A percentile compares a stretch with the other conserved stretches of the same genome.
phyloP scores from a whole-genome alignment of 2,797 vertebrate genomes.

The Nyctalus aviator region DNA sequence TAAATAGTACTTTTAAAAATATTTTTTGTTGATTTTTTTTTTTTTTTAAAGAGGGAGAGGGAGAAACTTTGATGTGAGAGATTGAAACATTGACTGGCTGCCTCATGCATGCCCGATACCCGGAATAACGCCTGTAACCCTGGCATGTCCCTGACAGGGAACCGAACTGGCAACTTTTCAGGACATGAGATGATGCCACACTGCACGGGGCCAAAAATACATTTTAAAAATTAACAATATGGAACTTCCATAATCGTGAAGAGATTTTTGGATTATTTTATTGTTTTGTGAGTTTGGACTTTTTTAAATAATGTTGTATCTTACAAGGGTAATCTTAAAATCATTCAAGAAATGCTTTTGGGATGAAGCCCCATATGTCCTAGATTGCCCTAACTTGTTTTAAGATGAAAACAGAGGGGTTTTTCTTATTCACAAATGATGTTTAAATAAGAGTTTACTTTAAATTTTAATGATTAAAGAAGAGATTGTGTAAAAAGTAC shows the following conservation, averaged over 20 bases:
- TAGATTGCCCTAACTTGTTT: conserved; percentile 34
- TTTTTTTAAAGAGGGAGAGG: not conserved
- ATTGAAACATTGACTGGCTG: not conserved
- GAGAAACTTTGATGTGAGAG: not conserved
- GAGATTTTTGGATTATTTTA: not conserved
- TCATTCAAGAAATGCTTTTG: conserved; percentile 57
- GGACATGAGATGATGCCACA: not conserved
- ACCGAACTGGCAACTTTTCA: not conserved
- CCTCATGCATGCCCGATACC: too few relatives aligned
- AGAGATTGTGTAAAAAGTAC: not conserved
- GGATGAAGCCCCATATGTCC: not conserved
- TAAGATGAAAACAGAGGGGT: not conserved
- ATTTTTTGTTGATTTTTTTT: not conserved
- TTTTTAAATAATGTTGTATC: not conserved
- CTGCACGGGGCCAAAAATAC: too few relatives aligned
- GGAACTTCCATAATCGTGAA: conserved; percentile 10
- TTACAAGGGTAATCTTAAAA: conserved; percentile 19
- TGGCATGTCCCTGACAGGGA: not conserved
- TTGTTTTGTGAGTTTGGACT: not conserved
- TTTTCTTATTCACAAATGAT: conserved; percentile 54
- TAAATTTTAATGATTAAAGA: conserved; percentile 18
- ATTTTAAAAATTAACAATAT: not conserved
- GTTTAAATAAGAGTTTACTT: conserved; percentile 31
- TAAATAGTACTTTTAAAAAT: conserved; percentile 27
- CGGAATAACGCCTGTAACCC: not conserved